A percentile compares a stretch with the other conserved stretches of the same genome.
Conservation (phyloP, 2,113 vertebrate species). For the Varanus komodoensis region DNA sequence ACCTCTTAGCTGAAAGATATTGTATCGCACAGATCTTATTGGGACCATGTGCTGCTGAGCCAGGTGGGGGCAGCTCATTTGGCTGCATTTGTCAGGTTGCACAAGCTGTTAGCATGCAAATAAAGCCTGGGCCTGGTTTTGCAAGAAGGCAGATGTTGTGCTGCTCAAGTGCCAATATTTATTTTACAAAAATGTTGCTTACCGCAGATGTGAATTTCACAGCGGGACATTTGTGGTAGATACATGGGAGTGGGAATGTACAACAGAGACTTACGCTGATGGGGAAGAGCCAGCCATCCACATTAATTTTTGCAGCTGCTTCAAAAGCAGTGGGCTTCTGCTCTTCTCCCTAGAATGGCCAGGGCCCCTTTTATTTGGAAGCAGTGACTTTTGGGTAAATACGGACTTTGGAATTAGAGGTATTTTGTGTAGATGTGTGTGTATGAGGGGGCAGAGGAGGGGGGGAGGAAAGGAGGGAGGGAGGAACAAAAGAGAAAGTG, state of each 20-base stretch:
- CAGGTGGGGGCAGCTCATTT: background rate
- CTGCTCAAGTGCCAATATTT: background rate
- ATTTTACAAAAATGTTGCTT: background rate
- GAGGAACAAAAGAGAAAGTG: too few relatives aligned
- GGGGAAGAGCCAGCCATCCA: background rate
- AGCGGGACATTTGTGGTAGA: background rate
- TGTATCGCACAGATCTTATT: background rate
- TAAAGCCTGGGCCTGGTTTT: background rate
- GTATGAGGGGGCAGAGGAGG: too few relatives aligned
- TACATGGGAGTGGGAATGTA: background rate
- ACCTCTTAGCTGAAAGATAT: background rate
- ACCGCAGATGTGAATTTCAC: slow-evolving; percentile 3
- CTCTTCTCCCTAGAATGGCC: too few relatives aligned
- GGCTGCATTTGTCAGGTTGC: background rate
- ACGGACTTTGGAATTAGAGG: too few relatives aligned
- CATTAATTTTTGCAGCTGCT: background rate
- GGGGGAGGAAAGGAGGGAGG: background rate
- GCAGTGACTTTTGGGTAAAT: background rate
- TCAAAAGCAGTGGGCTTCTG: too few relatives aligned
- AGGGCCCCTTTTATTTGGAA: background rate
- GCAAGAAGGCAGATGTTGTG: slow-evolving; percentile 19
- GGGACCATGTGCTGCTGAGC: background rate
- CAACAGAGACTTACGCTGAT: background rate
- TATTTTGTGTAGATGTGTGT: too few relatives aligned
- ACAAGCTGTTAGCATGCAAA: slow-evolving; percentile 3